Base-by-base conservation (phyloP, 2,113 vertebrate genomes). In the Sakesphorus luctuosus region DNA sequence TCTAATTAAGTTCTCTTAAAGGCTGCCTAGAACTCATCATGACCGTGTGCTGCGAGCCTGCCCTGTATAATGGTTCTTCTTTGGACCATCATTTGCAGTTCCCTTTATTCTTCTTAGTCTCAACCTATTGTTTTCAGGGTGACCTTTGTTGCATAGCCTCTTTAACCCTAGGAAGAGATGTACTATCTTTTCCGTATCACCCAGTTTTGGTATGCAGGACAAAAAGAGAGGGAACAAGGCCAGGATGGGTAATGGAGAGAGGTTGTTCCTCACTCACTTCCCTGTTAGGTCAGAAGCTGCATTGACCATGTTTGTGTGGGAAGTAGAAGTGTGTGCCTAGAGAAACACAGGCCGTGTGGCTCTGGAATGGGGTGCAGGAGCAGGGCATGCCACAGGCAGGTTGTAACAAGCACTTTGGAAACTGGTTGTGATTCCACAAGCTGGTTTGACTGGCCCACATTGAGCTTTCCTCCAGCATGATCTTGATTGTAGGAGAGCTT, bases 361-460 rank as follows among this genome's bases (percentile, higher is more conserved):
- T 83, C 72, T 88, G 75, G 52, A 94, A 90, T 1, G 3, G 55
- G 49, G 80, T 77, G 68, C 86, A 84, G 91, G 73, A 91, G 89
- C 67, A 56, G 89, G 73, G 73, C 88, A 87, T 58, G 88, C 90
- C 50, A 7, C 49, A 46, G 95, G 76, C 89, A 90, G 73, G 95
- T 84, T 89, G 35, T 10, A 87, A 93, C 94, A 94, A 40, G 73
- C 77, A 52, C 52, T 89, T 25, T 40, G 86, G 89, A 84, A 87
- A 61, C 68, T 67, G 61, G 65, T 74, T 93, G 69, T 75, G 84
- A 89, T 93, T 78, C 76, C 67, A 50, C 46, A 89, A 89, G 95
- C 93, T 94, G 93, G 94, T 96, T 94, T 92, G 83, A 90, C 93
- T 84, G 56, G 93, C 84, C 73, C 52, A 31, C 35, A 17, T 1